A percentile compares a stretch with the other conserved stretches of the same genome.
Conservation (phyloP, 2,797 vertebrate genomes). For the Atherinosoma microstoma region DNA sequence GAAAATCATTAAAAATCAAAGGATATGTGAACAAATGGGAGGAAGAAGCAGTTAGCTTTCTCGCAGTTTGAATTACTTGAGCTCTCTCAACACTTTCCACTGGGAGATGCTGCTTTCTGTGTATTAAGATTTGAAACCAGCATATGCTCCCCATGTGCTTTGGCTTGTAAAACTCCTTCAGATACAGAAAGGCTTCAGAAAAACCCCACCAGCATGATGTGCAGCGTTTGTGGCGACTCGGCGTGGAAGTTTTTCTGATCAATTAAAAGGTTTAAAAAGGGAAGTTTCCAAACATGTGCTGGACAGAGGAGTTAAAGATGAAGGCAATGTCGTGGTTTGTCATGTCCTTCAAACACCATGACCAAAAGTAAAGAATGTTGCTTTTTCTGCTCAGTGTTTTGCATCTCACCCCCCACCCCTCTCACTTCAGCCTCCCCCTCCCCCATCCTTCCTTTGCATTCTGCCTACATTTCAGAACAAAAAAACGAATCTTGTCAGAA, state of each 20-base stretch:
- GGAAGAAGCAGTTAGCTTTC: slow-evolving; percentile 36
- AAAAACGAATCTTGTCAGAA: slow-evolving; percentile 65
- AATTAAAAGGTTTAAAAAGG: slow-evolving; percentile 66
- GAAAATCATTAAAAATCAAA: not conserved
- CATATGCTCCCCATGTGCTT: slow-evolving; percentile 35
- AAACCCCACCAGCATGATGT: not conserved
- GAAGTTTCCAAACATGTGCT: slow-evolving; percentile 54
- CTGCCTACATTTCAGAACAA: slow-evolving; percentile 73
- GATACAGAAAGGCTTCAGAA: slow-evolving; percentile 24
- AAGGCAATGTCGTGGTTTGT: slow-evolving; percentile 25
- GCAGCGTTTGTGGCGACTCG: not conserved
- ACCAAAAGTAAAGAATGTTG: slow-evolving; percentile 59
- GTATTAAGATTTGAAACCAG: slow-evolving; percentile 17
- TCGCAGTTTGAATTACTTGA: not conserved
- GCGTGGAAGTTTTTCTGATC: slow-evolving; percentile 14
- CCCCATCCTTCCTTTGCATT: slow-evolving; percentile 55
- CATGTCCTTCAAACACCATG: slow-evolving; percentile 34
- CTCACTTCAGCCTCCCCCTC: slow-evolving; percentile 21
- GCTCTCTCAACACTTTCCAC: slow-evolving; percentile 25
- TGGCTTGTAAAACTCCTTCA: slow-evolving; percentile 13
- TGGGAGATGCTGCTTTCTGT: slow-evolving; percentile 25
- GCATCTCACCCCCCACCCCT: slow-evolving; percentile 37
- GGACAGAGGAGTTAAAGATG: slow-evolving; percentile 40
- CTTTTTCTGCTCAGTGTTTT: slow-evolving; percentile 67
- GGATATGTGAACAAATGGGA: slow-evolving; percentile 17